phyloP scores from a whole-genome alignment of 30 jellyfish, hydroid and myxozoan genomes.

The Hydractinia symbiolongicarpus region DNA sequence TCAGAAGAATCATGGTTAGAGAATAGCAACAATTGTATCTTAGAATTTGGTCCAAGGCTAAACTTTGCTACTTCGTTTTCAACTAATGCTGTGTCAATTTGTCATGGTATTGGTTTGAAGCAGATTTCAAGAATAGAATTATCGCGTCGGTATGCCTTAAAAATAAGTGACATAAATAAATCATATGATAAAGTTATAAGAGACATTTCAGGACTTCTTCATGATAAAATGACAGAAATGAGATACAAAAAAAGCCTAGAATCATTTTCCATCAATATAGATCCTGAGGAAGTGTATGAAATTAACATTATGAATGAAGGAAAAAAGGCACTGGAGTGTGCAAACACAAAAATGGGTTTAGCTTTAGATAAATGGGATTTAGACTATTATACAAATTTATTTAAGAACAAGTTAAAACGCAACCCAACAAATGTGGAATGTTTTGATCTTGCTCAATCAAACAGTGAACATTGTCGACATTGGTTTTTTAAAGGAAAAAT shows the following conservation, averaged over 20 bases:
- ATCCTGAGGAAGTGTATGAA: constrained; percentile 53
- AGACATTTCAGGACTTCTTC: constrained; percentile 35
- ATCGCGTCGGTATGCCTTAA: constrained; percentile 50
- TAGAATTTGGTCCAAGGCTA: constrained; percentile 80
- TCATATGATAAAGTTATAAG: not conserved
- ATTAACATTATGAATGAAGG: constrained; percentile 54
- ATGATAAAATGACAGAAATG: constrained; percentile 84
- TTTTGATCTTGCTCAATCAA: constrained; percentile 87
- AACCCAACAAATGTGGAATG: constrained; percentile 91
- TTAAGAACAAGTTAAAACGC: constrained; percentile 43
- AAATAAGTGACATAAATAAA: constrained; percentile 10
- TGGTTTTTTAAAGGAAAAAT: constrained; percentile 86
- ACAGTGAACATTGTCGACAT: constrained; percentile 87
- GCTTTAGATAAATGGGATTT: constrained; percentile 80
- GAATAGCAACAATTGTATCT: not conserved
- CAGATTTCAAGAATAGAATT: constrained; percentile 50
- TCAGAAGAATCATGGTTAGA: constrained; percentile 20
- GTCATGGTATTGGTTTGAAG: constrained; percentile 60
- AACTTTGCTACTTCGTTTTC: constrained; percentile 83
- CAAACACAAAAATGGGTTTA: constrained; percentile 52
- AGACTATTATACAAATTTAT: constrained; percentile 46
- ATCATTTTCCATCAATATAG: constrained; percentile 37
- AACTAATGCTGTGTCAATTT: constrained; percentile 82
- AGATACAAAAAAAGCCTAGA: constrained; percentile 40
- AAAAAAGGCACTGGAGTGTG: constrained; percentile 48